Percentiles rank a stretch among this genome's conserved stretches.
Conservation (phyloP, 2,797 vertebrate genomes). For the Phrynocephalus vlangalii region DNA sequence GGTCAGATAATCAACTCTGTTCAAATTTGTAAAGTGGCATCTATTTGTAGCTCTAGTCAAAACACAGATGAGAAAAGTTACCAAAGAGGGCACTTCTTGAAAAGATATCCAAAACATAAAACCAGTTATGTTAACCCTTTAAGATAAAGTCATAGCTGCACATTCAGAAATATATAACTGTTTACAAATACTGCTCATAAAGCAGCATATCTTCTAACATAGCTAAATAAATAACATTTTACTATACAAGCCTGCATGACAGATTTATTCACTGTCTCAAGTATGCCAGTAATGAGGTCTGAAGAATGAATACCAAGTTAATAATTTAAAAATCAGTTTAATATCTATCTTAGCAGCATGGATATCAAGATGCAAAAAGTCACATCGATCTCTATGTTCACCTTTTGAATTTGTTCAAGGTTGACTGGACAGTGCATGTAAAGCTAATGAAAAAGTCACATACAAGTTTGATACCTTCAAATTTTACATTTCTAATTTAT, state of each 20-base stretch:
- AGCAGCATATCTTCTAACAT: neutral
- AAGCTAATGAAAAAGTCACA: neutral
- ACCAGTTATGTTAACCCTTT: neutral
- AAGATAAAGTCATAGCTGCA: neutral
- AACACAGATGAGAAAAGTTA: neutral
- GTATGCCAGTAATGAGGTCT: neutral
- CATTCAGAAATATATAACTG: neutral
- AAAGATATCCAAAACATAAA: neutral
- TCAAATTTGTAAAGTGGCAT: neutral
- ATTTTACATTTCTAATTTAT: neutral
- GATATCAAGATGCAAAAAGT: constrained; percentile 4
- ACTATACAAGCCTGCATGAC: neutral
- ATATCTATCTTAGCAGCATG: neutral
- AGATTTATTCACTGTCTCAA: neutral
- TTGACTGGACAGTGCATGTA: neutral
- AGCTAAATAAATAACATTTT: too few species aligned
- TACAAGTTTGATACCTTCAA: neutral
- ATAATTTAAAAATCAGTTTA: constrained; percentile 28
- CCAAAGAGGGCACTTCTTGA: neutral
- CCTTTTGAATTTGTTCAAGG: constrained; percentile 31
- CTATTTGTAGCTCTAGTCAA: neutral
- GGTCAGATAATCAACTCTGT: neutral
- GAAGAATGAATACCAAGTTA: constrained; percentile 4
- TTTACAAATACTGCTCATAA: neutral
- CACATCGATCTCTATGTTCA: neutral